Evolutionary conservation across 2,797 vertebrate genomes (phyloP), one percentile per base, ranked within the genome.

Genomic region (Diplodus sargus): DNA sequence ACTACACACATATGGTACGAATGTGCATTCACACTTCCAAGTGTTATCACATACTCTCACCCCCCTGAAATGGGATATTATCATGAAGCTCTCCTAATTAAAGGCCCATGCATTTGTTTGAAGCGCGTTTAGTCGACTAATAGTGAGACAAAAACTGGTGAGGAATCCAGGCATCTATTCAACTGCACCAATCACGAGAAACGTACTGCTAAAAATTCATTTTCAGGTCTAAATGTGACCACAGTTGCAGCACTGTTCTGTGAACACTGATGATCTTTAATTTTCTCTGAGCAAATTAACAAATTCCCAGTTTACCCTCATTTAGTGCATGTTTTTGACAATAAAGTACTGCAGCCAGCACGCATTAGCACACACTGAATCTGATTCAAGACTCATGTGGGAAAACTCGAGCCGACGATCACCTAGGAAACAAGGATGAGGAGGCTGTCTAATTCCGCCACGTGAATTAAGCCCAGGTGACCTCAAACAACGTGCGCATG

Each of bases 351-450:
- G 1, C 15, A 23, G 77, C 64, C 80, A 74, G 67, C 70, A 72
- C 34, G 13, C 69, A 70, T 85, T 77, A 79, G 69, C 70, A 89
- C 87, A 74, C 78, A 69, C 52, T 81, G 70, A 76, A 65, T 81
- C 75, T 83, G 76, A 88, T 86, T 70, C 63, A 49, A 83, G 77
- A 67, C 73, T 79, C 76, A 48, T 78, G 75, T 64, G 65, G 79
- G 71, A 73, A 85, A 79, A 66, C 67, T 52, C 81, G 43, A 69
- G 80, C 81, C 66, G 89, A 87, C 39, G 64, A 91, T 92, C 88
- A 88, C 90, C 92, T 76, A 85, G 87, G 86, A 88, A 93, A 92
- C 90, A 90, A 83, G 73, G 81, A 89, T 20, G 79, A 89, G 85
- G 77, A 73, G 76, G 82, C 77, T 78, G 82, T 84, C 81, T 78